Base-by-base conservation (phyloP, 2,888 invertebrate genomes). In the Tolmerus cingulatus region DNA sequence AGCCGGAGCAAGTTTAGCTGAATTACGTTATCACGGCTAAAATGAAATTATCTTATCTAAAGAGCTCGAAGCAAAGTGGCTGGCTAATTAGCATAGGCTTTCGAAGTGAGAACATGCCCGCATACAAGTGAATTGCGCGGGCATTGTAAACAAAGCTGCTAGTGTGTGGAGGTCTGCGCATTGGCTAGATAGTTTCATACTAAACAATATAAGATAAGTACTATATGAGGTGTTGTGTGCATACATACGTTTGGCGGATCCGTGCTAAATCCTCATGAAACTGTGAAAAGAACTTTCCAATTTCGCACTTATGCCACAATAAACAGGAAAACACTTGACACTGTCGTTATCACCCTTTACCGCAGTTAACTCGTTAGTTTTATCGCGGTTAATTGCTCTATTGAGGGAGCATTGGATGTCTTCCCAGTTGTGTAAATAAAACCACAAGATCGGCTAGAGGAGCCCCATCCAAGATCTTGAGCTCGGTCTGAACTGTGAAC, bases 311-410 rank as follows among this genome's bases (percentile, higher is more conserved):
- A 76, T 76, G 19, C 16, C 34, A 82, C 82, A 82, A 82, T 66
- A n/a, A 34, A 57, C 82, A 82, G 57, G 57, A 66, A 27, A 55
- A 82, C 82, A 82, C 82, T 37, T 82, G 82, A 66, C 82, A 82
- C 82, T 82, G 7, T 82, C 51, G 82, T 82, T 82, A 82, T 82
- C 82, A 57, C 37, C 16, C 30, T 46, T 46, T 46, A 46, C 57
- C 19, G 55, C 51, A 51, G 51, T 81, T 34, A 55, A 55, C 55
- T 82, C 12, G 16, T 37, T 12, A 51, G 57, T 82, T 51, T 57
- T 37, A 57, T 82, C 66, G 9, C 30, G 57, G 34, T 66, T 82
- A 82, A 78, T 78, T 40, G 27, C 66, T 57, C 37, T 40, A 37
- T 82, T n/a, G 51, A 30, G 14, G 34, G 40, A 37, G 76, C 19